Evolutionary conservation across 2,797 vertebrate genomes (phyloP), one percentile per base, ranked within the genome.

Genomic region (Tapirus indicus): DNA sequence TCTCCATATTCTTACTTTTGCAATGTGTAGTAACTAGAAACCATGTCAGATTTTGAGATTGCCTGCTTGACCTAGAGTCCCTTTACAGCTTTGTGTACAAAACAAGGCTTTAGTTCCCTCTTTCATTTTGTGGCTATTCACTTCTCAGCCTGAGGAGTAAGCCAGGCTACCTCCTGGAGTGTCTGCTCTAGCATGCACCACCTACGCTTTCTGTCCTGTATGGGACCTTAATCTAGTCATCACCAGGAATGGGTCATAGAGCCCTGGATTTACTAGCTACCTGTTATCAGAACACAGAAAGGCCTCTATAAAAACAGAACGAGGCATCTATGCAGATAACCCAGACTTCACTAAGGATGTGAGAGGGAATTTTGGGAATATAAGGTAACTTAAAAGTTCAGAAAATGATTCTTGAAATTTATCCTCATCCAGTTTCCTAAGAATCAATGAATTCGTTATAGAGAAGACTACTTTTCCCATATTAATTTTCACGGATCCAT

Each of bases 1-100:
- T 97, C 27, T 83, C 72, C 18, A 38, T 75, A 62, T 49, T 94
- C 54, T 97, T 80, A 72, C 62, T 96, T 88, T 88, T 69, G 93
- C 1, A 93, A 62, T 90, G 66, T 87, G 49, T 82, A 74, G 1
- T 23, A 82, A 92, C 11, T 14, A 60, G 32, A 95, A 83, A 1
- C 9, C 8, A 68, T 17, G 41, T 54, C 72, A 80, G 6, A 80
- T 72, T 80, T 86, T 74, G 66, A 49, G 18, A 64, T 20, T 66
- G 13, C 54, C 58, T 13, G 6, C 35, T n/a, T 4, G 71, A 94
- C 23, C 47, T 35, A 66, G 47, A 56, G 77, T 79, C 82, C 54
- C 29, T 85, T 87, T 64, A 97, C 23, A 68, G 60, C 41, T 96
- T 32, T 90, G 68, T 21, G 20, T 35, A 85, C 14, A 96, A 66